Percentiles rank a stretch among this genome's conserved stretches.
Conservation (phyloP, 1,140 invertebrate genomes). For the Steinernema feltiae region DNA sequence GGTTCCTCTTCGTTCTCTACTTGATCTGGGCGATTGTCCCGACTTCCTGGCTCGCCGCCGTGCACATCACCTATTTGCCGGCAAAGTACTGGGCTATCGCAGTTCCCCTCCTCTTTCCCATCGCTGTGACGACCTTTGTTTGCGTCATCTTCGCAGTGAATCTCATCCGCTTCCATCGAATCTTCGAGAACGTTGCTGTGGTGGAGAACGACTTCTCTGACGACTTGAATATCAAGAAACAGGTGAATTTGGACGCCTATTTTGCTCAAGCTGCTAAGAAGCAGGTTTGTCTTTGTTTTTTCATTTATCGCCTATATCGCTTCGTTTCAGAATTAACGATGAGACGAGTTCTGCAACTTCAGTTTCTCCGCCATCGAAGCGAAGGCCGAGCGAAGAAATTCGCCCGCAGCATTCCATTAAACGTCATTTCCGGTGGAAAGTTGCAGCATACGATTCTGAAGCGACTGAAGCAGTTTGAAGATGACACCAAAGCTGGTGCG, state of each 20-base stretch:
- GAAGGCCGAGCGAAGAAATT: background rate
- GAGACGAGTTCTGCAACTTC: background rate
- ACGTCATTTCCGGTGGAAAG: background rate
- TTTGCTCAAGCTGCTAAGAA: background rate
- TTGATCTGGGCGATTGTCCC: conserved; percentile 38
- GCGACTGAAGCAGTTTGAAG: background rate
- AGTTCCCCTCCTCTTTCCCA: conserved; percentile 30
- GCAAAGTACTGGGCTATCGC: conserved; percentile 39
- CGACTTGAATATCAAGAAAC: background rate
- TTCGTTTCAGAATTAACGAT: background rate
- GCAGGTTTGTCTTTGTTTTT: background rate
- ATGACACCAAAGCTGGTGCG: background rate
- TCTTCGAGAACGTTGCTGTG: conserved; percentile 32
- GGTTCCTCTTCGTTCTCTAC: conserved; percentile 28
- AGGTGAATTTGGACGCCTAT: background rate
- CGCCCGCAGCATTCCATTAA: background rate
- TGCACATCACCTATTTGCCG: conserved; percentile 36
- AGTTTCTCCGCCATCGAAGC: background rate
- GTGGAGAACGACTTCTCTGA: conserved; percentile 35
- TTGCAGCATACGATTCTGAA: background rate
- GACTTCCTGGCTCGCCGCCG: conserved; percentile 24
- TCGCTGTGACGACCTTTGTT: conserved; percentile 25
- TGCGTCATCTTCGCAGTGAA: conserved; percentile 26
- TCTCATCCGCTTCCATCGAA: conserved; percentile 27
- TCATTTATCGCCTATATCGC: background rate